These are phyloP conservation scores for Geodia barretti DNA, from an alignment of 37 sponge, comb jelly and placozoan genomes.

Conservation along the genomic window DNA sequence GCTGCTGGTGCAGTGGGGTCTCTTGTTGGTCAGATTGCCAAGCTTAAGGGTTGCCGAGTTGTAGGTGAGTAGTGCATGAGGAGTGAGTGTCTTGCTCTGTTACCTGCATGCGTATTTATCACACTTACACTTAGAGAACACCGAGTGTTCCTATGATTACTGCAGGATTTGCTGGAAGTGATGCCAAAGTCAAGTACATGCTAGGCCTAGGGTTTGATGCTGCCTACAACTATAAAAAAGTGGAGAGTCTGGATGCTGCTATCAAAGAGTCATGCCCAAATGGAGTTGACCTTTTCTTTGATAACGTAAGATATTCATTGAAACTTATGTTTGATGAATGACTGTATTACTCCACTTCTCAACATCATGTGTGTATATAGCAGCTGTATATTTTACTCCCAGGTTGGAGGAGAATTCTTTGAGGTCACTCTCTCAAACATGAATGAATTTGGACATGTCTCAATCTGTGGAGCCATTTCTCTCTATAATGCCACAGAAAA, in stretches of 20 bases:
- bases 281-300: constrained; percentile 88
- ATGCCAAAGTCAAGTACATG: constrained; percentile 77
- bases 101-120: too few species aligned
- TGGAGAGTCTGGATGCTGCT: constrained; percentile 51
- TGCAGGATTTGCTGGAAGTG: constrained; percentile 81
- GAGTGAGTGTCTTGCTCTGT: too few species aligned
- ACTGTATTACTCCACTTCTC: neutral
- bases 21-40: constrained; percentile 82
- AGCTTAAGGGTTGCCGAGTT: constrained; percentile 86
- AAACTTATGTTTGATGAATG: neutral
- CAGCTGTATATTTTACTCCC: too few species aligned
- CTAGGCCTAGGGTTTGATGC: constrained; percentile 83
- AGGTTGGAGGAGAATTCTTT: constrained; percentile 91
- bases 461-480: constrained; percentile 80
- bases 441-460: constrained; percentile 77
- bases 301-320: constrained; percentile 94
- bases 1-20: constrained; percentile 96
- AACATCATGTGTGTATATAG: too few species aligned
- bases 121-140: too few species aligned
- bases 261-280: constrained; percentile 84
- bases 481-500: constrained; percentile 68
- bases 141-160: neutral
- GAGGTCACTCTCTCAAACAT: constrained; percentile 66
- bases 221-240: constrained; percentile 92
- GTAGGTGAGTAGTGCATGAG: constrained; percentile 58